Evolutionary conservation across 2,888 invertebrate genomes (phyloP), one percentile per base, ranked within the genome.

Genomic region (Epinotia nisella): DNA sequence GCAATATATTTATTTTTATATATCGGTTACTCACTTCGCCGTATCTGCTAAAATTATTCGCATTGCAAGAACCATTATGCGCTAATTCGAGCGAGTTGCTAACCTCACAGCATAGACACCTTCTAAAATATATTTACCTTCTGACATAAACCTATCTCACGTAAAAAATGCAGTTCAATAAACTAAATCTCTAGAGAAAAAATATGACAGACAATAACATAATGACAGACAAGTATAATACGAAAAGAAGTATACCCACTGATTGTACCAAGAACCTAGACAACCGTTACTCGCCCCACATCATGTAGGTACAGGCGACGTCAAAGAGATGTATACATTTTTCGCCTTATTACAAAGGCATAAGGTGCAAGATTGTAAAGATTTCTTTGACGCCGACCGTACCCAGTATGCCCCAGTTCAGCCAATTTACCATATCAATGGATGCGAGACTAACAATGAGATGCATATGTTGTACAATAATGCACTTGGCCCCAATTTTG

Each of bases 261-360:
- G 15, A 55, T 17, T 61, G 45, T 68, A 56, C 70, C 66, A 71
- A 71, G 74, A 77, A 82, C 86, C 86, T 85, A 81, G 64, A 77
- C 77, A 75, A 81, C 91, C 90, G 92, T 89, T 92, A 90, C 69
- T 77, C 76, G 90, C 68, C 76, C 90, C 83, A 87, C 87, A 90
- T 90, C n/a, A n/a, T n/a, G n/a, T n/a, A n/a, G n/a, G 82, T 82
- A 83, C 80, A 80, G 15, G 41, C 13, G 41, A 35, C 19, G 7
- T 21, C 60, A 41, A 19, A 61, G n/a, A 15, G n/a, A 49, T 49
- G n/a, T 3, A 41, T 11, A 61, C 21, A 59, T 39, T 39, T 60
- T 60, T 21, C 7, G 13, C 21, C 41, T 15, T 61, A 61, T 19
- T 15, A 41, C 60, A 3, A 41, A 15, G 41, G 2, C 5, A 61